Conservation (phyloP, 2,113 vertebrate genomes). For the Chascanopsetta lugubris region DNA sequence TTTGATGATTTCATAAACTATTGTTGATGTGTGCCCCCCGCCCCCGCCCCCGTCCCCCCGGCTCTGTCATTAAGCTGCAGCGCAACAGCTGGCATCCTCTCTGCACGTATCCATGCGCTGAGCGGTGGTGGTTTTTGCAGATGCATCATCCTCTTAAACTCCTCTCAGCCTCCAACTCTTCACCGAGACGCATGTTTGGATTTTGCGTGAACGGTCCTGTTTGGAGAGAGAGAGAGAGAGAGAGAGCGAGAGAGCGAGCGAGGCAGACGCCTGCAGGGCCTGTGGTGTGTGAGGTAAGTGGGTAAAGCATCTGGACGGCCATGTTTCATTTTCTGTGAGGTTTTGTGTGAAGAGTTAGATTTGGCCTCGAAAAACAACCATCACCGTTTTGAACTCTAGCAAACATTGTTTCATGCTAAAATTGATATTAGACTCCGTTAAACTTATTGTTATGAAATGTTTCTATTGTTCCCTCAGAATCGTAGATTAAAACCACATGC, state of each 20-base stretch:
- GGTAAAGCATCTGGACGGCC: no score
- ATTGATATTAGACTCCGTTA: no score
- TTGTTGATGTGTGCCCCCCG: neutral
- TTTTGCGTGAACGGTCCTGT: constrained; percentile 24
- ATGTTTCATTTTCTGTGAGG: neutral
- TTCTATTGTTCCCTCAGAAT: no score
- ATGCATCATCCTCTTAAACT: constrained; percentile 28
- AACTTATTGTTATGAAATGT: no score
- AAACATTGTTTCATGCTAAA: no score
- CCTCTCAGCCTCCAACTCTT: neutral
- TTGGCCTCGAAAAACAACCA: neutral
- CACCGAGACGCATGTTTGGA: constrained; percentile 8
- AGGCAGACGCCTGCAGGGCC: neutral
- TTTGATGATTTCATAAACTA: neutral
- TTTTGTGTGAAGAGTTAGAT: neutral
- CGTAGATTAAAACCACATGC: no score
- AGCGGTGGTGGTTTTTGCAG: constrained; percentile 5
- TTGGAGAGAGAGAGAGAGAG: neutral
- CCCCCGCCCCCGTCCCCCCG: neutral
- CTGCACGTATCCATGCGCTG: constrained; percentile 5
- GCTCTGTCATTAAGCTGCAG: constrained; percentile 6
- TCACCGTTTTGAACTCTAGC: neutral
- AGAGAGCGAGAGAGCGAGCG: neutral
- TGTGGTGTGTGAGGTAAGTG: constrained; percentile 20
- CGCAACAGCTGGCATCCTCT: constrained; percentile 39